phyloP scores from a whole-genome alignment of 2,797 vertebrate species.

The Sebastes oblongus region DNA sequence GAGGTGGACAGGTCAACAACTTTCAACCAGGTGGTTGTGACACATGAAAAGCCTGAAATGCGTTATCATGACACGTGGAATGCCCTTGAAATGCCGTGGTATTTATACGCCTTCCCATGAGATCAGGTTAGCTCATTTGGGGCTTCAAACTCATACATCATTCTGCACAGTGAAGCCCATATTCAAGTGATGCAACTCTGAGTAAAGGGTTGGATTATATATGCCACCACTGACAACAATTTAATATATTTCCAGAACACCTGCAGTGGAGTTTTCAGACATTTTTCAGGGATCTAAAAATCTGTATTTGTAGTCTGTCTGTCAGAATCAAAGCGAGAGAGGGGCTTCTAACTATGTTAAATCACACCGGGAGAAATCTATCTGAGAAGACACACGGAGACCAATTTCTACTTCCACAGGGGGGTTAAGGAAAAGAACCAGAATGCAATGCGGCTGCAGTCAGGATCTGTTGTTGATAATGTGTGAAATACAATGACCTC shows the following conservation, averaged over 20 bases:
- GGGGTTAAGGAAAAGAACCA: neutral
- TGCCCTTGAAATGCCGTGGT: neutral
- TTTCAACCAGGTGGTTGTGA: neutral
- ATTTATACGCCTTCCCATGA: too few relatives aligned
- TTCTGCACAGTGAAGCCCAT: neutral
- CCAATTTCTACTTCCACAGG: neutral
- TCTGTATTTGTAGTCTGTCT: neutral
- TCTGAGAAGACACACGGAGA: neutral
- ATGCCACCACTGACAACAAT: neutral
- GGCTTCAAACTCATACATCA: neutral
- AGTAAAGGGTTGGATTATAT: neutral
- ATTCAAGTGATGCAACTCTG: neutral
- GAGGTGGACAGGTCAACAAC: too few relatives aligned
- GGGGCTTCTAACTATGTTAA: neutral
- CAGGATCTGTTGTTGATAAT: neutral
- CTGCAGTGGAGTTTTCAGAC: neutral
- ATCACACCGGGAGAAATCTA: neutral
- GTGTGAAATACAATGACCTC: constrained; percentile 3
- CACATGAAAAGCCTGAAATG: neutral
- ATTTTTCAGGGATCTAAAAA: neutral
- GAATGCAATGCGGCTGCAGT: neutral
- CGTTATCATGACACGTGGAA: neutral
- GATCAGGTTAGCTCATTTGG: neutral
- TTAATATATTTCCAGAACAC: neutral
- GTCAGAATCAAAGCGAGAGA: neutral